These are phyloP conservation scores for Gracilinanus agilis DNA, from an alignment of 2,113 vertebrate species.

Conservation along the genomic window DNA sequence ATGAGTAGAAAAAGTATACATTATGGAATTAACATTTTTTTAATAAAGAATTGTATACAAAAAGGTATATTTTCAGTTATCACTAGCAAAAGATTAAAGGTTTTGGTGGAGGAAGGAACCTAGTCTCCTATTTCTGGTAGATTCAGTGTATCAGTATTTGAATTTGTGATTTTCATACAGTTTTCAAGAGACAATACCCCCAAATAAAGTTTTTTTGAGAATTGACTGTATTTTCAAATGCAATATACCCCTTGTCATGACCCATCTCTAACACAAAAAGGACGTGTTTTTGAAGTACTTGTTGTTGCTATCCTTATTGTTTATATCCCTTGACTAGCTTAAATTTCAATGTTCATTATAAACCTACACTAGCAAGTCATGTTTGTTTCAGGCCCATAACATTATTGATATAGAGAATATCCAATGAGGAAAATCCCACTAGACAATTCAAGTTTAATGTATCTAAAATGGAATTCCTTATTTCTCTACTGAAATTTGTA, in stretches of 20 bases:
- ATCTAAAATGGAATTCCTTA: neutral
- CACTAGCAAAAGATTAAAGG: neutral
- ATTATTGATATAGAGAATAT: neutral
- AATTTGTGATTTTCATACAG: neutral
- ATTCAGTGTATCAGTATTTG: neutral
- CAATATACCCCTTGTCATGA: neutral
- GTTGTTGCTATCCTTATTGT: neutral
- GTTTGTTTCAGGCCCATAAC: neutral
- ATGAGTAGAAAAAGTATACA: too few relatives aligned
- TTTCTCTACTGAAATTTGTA: neutral
- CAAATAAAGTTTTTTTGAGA: neutral
- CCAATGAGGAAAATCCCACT: neutral
- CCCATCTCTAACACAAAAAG: neutral
- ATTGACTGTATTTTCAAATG: neutral
- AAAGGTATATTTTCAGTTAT: neutral
- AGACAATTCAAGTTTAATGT: neutral
- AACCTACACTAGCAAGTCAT: neutral
- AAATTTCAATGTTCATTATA: neutral
- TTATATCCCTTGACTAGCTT: neutral
- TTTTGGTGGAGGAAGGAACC: neutral
- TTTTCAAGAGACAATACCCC: neutral
- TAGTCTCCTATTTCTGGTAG: neutral
- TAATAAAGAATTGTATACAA: neutral
- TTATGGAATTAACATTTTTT: neutral
- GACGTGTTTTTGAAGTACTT: neutral